Evolutionary conservation across 2,113 vertebrate genomes (phyloP).

Genomic region (Serilophus lunatus): DNA sequence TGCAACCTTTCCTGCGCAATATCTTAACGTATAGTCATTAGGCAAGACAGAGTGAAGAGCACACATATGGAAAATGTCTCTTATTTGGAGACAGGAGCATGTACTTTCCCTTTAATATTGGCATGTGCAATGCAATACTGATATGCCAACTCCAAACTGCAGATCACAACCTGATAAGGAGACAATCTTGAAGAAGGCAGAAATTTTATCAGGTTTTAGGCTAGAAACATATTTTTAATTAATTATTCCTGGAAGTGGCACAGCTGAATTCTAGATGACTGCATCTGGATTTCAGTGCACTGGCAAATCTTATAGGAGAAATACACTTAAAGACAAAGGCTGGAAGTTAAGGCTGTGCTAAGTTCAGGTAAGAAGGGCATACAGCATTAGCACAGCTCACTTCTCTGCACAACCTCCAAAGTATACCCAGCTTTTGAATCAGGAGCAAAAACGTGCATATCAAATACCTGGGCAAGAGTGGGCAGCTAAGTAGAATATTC

Average conservation of each 20-base stretch:
- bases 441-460: not conserved
- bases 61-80: not conserved
- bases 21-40: conserved; percentile 25
- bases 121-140: not conserved
- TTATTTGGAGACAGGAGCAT: not conserved
- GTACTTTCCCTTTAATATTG: not conserved
- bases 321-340: not conserved
- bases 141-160: not conserved
- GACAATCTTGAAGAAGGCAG: not conserved
- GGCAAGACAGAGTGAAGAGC: not conserved
- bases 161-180: not conserved
- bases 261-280: not conserved
- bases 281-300: not conserved
- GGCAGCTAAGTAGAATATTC: not conserved
- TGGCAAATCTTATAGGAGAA: not conserved
- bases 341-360: not conserved
- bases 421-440: not conserved
- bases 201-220: not conserved
- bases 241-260: not conserved
- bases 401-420: not conserved
- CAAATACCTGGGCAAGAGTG: not conserved
- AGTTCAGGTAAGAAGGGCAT: not conserved
- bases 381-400: not conserved
- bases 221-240: not conserved
- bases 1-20: not conserved